A percentile compares a stretch with the other conserved stretches of the same genome.
These are phyloP conservation scores for Tor tambroides DNA, from an alignment of 2,113 vertebrate species.

Conservation along the genomic window DNA sequence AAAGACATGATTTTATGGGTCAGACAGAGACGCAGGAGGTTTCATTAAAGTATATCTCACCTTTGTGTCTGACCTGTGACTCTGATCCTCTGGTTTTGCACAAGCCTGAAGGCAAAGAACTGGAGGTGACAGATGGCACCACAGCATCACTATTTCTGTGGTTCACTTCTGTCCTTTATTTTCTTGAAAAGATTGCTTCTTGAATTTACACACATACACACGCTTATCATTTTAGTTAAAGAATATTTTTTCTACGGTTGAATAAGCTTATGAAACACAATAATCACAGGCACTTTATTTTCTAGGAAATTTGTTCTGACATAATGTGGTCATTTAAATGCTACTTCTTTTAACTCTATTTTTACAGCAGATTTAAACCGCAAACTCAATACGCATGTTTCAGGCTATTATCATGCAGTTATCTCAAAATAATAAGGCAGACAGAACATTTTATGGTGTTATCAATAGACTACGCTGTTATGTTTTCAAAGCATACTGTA, in stretches of 20 bases:
- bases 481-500: background rate
- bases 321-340: slow-evolving; percentile 30
- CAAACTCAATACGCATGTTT: background rate
- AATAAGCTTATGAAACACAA: slow-evolving; percentile 20
- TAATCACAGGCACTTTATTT: slow-evolving; percentile 30
- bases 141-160: background rate
- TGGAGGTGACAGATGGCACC: slow-evolving; percentile 8
- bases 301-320: slow-evolving; percentile 25
- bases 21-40: slow-evolving; percentile 29
- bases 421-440: slow-evolving; percentile 16
- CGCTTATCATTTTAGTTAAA: background rate
- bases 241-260: background rate
- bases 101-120: slow-evolving; percentile 35
- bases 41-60: slow-evolving; percentile 39
- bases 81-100: slow-evolving; percentile 3
- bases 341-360: background rate
- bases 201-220: background rate
- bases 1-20: slow-evolving; percentile 32
- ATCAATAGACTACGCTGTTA: background rate
- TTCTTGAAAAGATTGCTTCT: slow-evolving; percentile 8
- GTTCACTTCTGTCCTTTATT: background rate
- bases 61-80: slow-evolving; percentile 23
- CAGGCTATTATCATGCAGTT: background rate
- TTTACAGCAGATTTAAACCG: slow-evolving; percentile 1
- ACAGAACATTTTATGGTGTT: background rate